A percentile compares a stretch with the other conserved stretches of the same genome.
Evolutionary conservation across 2,113 vertebrate species (phyloP).

Genomic region (Zosterops pallidus): DNA sequence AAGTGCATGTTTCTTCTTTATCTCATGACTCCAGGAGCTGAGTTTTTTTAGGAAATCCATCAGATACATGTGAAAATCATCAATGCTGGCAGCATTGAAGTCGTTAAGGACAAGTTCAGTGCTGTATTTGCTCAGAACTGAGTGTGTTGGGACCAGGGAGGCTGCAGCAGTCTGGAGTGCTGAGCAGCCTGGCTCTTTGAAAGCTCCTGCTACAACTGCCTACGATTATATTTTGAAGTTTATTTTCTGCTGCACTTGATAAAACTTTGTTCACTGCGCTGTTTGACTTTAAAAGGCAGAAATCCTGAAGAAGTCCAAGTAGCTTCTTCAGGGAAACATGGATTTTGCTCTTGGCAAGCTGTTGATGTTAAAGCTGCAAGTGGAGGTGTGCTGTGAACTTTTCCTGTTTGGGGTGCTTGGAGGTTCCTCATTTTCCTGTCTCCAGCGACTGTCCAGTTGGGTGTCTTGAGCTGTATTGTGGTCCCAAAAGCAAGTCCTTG

Average conservation of each 20-base stretch:
- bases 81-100: neutral
- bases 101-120: neutral
- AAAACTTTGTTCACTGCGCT: neutral
- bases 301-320: neutral
- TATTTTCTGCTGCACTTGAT: conserved; percentile 5
- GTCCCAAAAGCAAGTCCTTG: neutral
- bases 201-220: neutral
- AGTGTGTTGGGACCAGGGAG: neutral
- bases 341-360: neutral
- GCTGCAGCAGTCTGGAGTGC: neutral
- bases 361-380: neutral
- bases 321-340: neutral
- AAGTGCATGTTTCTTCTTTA: neutral
- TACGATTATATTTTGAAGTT: neutral
- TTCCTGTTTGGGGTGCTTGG: accelerated
- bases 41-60: neutral
- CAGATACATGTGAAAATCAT: conserved; percentile 34
- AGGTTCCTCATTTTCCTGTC: neutral
- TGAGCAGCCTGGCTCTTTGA: neutral
- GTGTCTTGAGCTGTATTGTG: neutral
- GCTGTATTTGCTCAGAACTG: neutral
- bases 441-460: neutral
- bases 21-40: neutral
- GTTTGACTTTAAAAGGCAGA: neutral
- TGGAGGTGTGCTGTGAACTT: neutral